Base-by-base conservation (phyloP, 1,140 invertebrate genomes). In the Agraylea sexmaculata region DNA sequence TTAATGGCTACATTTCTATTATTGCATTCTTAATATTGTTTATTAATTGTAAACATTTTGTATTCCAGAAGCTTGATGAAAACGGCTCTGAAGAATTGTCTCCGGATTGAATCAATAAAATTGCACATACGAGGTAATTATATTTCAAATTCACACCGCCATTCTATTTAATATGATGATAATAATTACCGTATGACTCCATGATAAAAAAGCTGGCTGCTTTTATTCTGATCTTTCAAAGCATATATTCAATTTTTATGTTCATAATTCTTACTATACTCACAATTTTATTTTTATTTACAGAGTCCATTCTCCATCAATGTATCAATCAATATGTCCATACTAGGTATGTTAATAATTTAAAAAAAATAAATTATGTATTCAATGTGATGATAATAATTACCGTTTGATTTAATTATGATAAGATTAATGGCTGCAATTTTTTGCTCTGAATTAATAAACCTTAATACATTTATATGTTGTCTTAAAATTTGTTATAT, bases 11-110 rank as follows among this genome's bases (percentile, higher is more conserved):
- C 7, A n/a, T 7, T 7, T 25, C 7, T 37, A 23, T 37, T 15
- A 25, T 22, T 16, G 22, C 7, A 22, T 37, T 25, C 10, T 7
- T 35, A 19, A 10, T 5, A 16, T 35, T 20, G 11, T 35, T 35
- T 35, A 11, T 35, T 16, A 5, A 8, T 13, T 35, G 10, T 10
- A 23, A 43, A 43, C 38, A 36, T 32, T 12, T 30, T 7, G n/a
- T 28, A 2, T 22, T 8, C 15, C 15, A 12, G 18, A 19, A 11
- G 18, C 3, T 28, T 37, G 18, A 8, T 27, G 2, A 18, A 16
- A 18, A 4, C 15, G 18, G 10, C 16, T 13, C 13, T 32, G 6
- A n/a, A 32, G 16, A 6, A 32, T 13, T 32, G 16, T 32, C 5
- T n/a, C 23, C n/a, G 23, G 7, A 7, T 25, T 25, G 23, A 5